phyloP scores from a whole-genome alignment of 2,797 vertebrate genomes.

The Perdix hodgsoniae region DNA sequence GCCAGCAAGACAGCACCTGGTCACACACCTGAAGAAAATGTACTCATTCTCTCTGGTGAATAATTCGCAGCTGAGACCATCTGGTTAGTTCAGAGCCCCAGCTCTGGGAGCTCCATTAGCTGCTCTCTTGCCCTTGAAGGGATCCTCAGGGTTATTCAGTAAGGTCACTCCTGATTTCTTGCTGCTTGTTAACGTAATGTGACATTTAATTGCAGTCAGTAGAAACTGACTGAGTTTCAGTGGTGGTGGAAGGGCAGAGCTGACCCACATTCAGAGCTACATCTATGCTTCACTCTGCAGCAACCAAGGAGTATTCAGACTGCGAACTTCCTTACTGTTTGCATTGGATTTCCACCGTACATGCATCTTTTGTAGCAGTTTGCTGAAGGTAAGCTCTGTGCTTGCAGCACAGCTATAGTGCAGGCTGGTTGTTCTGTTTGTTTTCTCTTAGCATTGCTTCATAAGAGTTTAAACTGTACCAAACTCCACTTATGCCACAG shows the following conservation, averaged over 20 bases:
- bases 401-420: not conserved
- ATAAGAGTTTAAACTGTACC: not conserved
- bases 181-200: conserved; percentile 42
- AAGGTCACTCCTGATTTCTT: conserved; percentile 24
- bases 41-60: conserved; percentile 17
- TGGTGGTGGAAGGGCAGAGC: conserved; percentile 15
- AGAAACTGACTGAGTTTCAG: not conserved
- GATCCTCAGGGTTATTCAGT: conserved; percentile 9
- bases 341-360: not conserved
- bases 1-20: not conserved
- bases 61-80: conserved; percentile 48
- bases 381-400: not conserved
- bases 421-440: fast-evolving
- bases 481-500: too few relatives aligned
- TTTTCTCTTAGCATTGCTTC: not conserved
- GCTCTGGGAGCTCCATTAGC: conserved; percentile 49
- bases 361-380: not conserved
- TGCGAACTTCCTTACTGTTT: not conserved
- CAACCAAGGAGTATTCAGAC: too few relatives aligned
- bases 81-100: conserved; percentile 28
- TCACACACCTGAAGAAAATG: conserved; percentile 50
- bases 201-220: conserved; percentile 46
- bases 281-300: not conserved
- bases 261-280: conserved; percentile 40
- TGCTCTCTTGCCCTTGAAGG: not conserved